These are phyloP conservation scores for Semnornis frantzii DNA, from an alignment of 2,113 vertebrate genomes.

Conservation along the genomic window DNA sequence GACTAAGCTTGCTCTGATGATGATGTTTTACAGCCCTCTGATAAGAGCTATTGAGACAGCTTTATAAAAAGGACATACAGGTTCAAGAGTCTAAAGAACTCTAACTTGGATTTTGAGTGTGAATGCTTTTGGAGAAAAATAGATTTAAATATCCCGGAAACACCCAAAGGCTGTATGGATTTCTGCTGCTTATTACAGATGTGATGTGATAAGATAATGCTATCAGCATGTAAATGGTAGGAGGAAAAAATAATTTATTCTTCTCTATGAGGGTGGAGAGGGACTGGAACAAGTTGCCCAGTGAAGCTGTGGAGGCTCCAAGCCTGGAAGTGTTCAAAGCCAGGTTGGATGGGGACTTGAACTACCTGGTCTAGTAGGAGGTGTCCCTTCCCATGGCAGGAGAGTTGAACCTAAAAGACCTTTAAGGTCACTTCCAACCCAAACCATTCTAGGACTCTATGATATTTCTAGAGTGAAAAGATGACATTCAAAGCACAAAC, in stretches of 20 bases:
- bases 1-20: background rate
- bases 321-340: no score
- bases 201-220: background rate
- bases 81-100: background rate
- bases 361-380: no score
- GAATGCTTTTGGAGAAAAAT: background rate
- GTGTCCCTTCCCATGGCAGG: no score
- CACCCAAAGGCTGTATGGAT: background rate
- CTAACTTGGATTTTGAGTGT: background rate
- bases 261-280: no score
- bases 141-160: background rate
- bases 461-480: background rate
- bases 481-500: background rate
- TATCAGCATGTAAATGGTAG: background rate
- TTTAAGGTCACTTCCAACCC: no score
- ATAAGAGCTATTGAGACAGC: background rate
- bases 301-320: no score
- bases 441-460: background rate
- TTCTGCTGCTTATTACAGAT: background rate
- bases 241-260: no score
- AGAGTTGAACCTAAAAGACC: no score
- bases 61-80: background rate
- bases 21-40: background rate
- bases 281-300: no score
- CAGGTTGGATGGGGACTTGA: no score